Evolutionary conservation across 2,888 invertebrate genomes (phyloP), one percentile per base, ranked within the genome.

Genomic region (Crossocerus cetratus): DNA sequence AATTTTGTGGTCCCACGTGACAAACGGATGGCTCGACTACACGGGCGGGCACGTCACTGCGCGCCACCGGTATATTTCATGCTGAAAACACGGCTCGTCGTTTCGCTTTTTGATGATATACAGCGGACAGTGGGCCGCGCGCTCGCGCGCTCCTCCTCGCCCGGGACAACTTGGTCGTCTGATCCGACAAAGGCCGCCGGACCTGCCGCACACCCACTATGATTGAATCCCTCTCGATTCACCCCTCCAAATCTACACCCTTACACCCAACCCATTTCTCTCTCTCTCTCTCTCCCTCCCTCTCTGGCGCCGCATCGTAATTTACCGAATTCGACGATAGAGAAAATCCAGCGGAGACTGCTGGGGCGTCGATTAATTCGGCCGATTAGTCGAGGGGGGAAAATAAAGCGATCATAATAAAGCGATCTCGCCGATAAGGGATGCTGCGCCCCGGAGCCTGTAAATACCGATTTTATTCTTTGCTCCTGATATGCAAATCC

Each of bases 1-100:
- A 85, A 85, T 84, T 84, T 80, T 79, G 81, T 67, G 84, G 83
- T 72, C 68, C 78, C 75, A 63, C 69, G 78, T 83, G 81, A 85
- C 83, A 82, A 85, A 85, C 80, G 80, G 62, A 65, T 77, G 74
- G 72, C 72, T 68, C 57, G 11, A 23, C 69, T 69, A 60, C 63
- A 69, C 76, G 54, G 71, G 18, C 53, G 56, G 53, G 57, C 43
- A 60, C 63, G 65, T 64, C 74, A 58, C 60, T 54, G 64, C 54
- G 65, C 55, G 65, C 45, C 60, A 53, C 62, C 44, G 64, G 57
- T 72, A 80, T 80, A 80, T 80, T 80, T 80, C 81, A 80, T 56
- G 55, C n/a, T 69, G 70, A 65, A 75, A 80, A 80, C 78, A 75
- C 61, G 72, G 53, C 56, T 64, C 64, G 69, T 74, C 77, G 75